Evolutionary conservation across 1,140 invertebrate genomes (phyloP).

Genomic region (Neuroterus valhalla): DNA sequence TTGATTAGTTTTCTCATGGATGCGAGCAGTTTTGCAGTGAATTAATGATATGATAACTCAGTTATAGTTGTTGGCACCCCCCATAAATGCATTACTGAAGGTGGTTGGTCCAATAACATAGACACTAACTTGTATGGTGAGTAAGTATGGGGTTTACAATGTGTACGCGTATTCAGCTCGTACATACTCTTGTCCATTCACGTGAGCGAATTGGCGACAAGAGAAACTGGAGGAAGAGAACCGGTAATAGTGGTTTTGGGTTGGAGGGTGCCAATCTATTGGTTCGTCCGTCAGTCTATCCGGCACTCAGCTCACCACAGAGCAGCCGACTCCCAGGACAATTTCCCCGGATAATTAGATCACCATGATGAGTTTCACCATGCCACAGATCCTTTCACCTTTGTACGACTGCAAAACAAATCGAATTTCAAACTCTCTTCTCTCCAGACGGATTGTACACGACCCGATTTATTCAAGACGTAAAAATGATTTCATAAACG

Average conservation of each 20-base stretch:
- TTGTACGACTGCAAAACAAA: constrained; percentile 16
- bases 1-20: constrained; percentile 23
- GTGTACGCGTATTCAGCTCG: neutral
- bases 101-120: constrained; percentile 15
- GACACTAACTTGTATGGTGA: neutral
- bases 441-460: too few species aligned
- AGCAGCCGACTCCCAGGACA: constrained; percentile 54
- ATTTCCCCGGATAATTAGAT: constrained; percentile 63
- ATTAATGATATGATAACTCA: constrained; percentile 9
- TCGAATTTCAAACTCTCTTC: neutral
- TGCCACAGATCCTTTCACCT: constrained; percentile 34
- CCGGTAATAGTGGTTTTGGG: constrained; percentile 29
- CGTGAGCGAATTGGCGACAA: constrained; percentile 28
- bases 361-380: constrained; percentile 53
- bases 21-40: neutral
- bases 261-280: constrained; percentile 25
- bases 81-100: neutral
- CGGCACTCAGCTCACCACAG: constrained; percentile 33
- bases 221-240: constrained; percentile 20
- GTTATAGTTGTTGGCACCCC: constrained; percentile 11
- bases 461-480: too few species aligned
- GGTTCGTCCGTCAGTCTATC: constrained; percentile 35
- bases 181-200: neutral
- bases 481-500: too few species aligned
- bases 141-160: neutral